Evolutionary conservation across 2,113 vertebrate genomes (phyloP), one percentile per base, ranked within the genome.

Genomic region (Jaculus jaculus): DNA sequence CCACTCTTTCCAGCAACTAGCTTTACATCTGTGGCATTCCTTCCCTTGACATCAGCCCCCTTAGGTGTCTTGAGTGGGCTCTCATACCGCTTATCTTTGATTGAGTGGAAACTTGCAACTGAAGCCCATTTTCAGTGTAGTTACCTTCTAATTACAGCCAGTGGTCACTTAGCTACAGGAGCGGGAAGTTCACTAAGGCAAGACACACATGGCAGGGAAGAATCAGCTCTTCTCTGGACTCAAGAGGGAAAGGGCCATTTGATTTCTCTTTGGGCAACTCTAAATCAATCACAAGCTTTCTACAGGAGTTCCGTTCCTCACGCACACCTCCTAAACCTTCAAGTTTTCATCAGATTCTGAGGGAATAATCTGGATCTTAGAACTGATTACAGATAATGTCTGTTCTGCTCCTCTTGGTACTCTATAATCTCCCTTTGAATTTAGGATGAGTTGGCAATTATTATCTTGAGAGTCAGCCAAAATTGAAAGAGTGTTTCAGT

Each of bases 391-490:
- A 73, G n/a, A 82, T 17, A 61, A 47, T 47, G 7, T 23, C 32
- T 20, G 2, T 81, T 23, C 32, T 20, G 2, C 77, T 30, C 7
- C 42, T 93, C 24, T 8, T 54, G 28, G 28, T 39, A 79, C 74
- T 75, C 61, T 65, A 51, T 17, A 78, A 17, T 73, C 54, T 73
- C 32, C 47, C 28, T 72, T 68, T 37, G n/a, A 91, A 74, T 83
- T 93, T 89, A 78, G 51, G 30, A 47, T 88, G 85, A 63, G 8
- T 77, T 91, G 24, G 20, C 58, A 87, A 83, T 23, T 47, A 74
- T 47, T n/a, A 20, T 65, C 5, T 73, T 71, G 11, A n/a, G 66
- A 21, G 4, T 88, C 24, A 83, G 58, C 10, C 26, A 85, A 63
- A 82, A 65, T 1, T 4, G 34, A 91, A 42, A 47, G 30, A 63